A percentile compares a stretch with the other conserved stretches of the same genome.
phyloP scores from a whole-genome alignment of 2,797 vertebrate genomes.

The Micropoecilia bifurca region DNA sequence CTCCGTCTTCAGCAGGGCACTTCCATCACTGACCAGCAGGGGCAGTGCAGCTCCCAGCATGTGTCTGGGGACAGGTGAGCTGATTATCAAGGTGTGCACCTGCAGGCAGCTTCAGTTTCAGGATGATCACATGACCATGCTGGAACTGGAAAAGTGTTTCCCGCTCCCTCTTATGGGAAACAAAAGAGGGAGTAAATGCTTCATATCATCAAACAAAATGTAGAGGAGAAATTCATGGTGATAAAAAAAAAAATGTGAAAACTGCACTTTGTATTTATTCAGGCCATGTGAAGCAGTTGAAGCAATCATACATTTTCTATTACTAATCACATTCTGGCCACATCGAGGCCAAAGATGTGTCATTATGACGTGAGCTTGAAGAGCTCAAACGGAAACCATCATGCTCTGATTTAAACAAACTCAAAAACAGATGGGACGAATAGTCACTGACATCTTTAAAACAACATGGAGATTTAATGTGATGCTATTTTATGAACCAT shows the following conservation, averaged over 20 bases:
- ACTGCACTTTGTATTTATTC: background rate
- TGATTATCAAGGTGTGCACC: conserved; percentile 3
- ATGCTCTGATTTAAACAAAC: background rate
- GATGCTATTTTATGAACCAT: background rate
- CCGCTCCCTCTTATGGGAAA: background rate
- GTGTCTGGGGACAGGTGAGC: conserved; percentile 58
- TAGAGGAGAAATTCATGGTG: background rate
- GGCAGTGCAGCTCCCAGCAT: conserved; percentile 53
- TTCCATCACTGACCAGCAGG: conserved; percentile 70
- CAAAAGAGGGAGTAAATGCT: background rate
- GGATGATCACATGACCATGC: background rate
- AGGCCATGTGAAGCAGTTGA: background rate
- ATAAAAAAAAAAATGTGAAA: background rate
- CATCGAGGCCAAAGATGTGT: background rate
- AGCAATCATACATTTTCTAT: background rate
- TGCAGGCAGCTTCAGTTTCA: conserved; percentile 14
- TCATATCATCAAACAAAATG: background rate
- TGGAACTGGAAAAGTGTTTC: background rate
- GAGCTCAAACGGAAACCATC: background rate
- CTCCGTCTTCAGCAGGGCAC: conserved; percentile 49
- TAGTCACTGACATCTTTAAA: background rate
- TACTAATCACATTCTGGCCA: background rate
- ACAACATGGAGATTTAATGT: background rate
- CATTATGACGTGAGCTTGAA: background rate
- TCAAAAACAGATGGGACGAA: background rate